phyloP scores from a whole-genome alignment of 2,888 invertebrate species.

The Cerastis rubricosa region DNA sequence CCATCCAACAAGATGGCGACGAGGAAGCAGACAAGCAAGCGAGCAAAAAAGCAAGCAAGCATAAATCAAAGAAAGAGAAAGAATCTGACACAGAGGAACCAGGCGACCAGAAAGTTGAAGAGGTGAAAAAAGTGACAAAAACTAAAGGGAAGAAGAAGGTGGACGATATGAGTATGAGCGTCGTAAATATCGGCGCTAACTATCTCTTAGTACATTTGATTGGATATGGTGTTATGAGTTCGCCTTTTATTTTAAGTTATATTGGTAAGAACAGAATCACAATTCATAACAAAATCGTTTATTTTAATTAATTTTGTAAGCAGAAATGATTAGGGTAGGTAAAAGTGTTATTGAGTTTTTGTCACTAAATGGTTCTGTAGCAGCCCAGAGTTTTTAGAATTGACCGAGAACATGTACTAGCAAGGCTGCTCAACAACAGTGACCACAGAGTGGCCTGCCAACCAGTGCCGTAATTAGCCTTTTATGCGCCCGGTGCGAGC shows the following conservation, averaged over 20 bases:
- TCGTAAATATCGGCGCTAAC: slow-evolving; percentile 88
- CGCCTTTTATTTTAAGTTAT: slow-evolving; percentile 81
- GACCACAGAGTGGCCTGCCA: no score
- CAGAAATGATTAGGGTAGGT: neutral
- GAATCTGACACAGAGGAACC: slow-evolving; percentile 63
- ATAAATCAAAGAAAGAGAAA: slow-evolving; percentile 56
- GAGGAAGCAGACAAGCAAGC: slow-evolving; percentile 64
- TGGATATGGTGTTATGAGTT: slow-evolving; percentile 89
- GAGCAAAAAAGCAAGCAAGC: slow-evolving; percentile 50
- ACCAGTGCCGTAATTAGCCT: no score
- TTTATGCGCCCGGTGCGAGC: no score
- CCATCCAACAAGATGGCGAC: slow-evolving; percentile 79
- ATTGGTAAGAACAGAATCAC: slow-evolving; percentile 79
- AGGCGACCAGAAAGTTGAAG: slow-evolving; percentile 66
- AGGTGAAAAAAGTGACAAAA: slow-evolving; percentile 46
- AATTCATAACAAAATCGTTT: neutral
- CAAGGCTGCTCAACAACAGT: neutral
- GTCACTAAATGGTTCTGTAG: no score
- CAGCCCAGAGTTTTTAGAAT: no score
- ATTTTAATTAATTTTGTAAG: neutral
- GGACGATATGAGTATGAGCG: slow-evolving; percentile 77
- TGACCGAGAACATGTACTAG: neutral
- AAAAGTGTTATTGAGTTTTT: no score
- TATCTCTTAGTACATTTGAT: slow-evolving; percentile 89
- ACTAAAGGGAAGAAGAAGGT: slow-evolving; percentile 52